Evolutionary conservation across 2,888 invertebrate species (phyloP).

Genomic region (Diloba caeruleocephala): DNA sequence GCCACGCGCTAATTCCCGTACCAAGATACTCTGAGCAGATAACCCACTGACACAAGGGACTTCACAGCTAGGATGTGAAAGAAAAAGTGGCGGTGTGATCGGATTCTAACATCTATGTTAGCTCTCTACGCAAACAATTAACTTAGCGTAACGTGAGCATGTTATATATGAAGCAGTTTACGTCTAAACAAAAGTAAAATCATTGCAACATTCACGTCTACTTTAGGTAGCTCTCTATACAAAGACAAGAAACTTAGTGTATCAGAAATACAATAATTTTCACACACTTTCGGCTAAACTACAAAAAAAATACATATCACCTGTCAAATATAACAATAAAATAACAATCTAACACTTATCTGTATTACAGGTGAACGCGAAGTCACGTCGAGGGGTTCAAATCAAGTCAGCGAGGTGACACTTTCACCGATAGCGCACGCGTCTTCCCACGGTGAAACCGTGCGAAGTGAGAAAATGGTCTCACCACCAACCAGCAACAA

Average conservation of each 20-base stretch:
- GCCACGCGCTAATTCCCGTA: constrained; percentile 79
- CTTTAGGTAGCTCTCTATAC: constrained; percentile 10
- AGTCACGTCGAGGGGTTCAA: constrained; percentile 72
- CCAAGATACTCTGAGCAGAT: constrained; percentile 59
- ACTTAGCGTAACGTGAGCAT: too few species aligned
- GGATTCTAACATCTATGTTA: constrained; percentile 33
- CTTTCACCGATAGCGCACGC: constrained; percentile 78
- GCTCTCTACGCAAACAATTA: background rate
- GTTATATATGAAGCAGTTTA: too few species aligned
- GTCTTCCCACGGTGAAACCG: constrained; percentile 79
- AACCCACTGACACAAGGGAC: constrained; percentile 66
- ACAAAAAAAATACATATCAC: constrained; percentile 41
- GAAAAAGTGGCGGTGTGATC: constrained; percentile 49
- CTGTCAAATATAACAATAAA: constrained; percentile 66
- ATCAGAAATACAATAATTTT: constrained; percentile 9
- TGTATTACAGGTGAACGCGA: constrained; percentile 75
- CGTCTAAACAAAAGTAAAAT: too few species aligned
- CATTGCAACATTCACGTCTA: too few species aligned
- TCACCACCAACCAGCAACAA: constrained; percentile 66
- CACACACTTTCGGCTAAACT: constrained; percentile 13
- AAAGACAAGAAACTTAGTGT: constrained; percentile 6
- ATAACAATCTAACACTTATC: constrained; percentile 64
- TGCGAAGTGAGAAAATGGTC: constrained; percentile 83
- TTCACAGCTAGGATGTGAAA: constrained; percentile 41
- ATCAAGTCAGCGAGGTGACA: constrained; percentile 74